Evolutionary conservation across 2,113 vertebrate species (phyloP).

Genomic region (Dipodomys spectabilis): DNA sequence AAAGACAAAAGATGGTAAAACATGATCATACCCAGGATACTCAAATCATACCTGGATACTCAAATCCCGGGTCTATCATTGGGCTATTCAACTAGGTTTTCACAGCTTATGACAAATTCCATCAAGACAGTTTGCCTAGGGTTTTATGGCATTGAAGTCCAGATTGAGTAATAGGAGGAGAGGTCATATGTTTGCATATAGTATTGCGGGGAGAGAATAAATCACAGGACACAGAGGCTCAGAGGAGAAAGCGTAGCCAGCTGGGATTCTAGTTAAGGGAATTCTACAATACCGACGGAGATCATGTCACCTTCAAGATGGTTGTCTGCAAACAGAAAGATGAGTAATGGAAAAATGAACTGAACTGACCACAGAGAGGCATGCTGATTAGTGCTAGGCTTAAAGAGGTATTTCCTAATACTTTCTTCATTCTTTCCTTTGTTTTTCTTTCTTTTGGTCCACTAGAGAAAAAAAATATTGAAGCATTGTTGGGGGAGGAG

Average conservation of each 20-base stretch:
- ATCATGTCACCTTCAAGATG: not conserved
- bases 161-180: not conserved
- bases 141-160: not conserved
- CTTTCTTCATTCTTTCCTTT: not conserved
- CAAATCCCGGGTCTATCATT: not conserved
- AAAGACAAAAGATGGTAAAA: slow-evolving; percentile 1
- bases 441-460: not conserved
- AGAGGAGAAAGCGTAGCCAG: not conserved
- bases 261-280: not conserved
- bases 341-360: not conserved
- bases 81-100: not conserved
- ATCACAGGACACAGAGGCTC: not conserved
- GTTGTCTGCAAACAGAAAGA: not conserved
- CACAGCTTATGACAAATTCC: not conserved
- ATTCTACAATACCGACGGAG: not conserved
- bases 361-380: not conserved
- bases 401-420: not conserved
- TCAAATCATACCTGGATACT: not conserved
- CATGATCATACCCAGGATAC: not conserved
- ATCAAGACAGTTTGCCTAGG: not conserved
- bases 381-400: not conserved
- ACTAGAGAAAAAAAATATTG: not conserved
- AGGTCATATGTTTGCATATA: not conserved
- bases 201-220: not conserved
- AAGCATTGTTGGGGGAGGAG: too few relatives aligned